Conservation (phyloP, 2,797 vertebrate genomes). For the Emydoidea blandingii region DNA sequence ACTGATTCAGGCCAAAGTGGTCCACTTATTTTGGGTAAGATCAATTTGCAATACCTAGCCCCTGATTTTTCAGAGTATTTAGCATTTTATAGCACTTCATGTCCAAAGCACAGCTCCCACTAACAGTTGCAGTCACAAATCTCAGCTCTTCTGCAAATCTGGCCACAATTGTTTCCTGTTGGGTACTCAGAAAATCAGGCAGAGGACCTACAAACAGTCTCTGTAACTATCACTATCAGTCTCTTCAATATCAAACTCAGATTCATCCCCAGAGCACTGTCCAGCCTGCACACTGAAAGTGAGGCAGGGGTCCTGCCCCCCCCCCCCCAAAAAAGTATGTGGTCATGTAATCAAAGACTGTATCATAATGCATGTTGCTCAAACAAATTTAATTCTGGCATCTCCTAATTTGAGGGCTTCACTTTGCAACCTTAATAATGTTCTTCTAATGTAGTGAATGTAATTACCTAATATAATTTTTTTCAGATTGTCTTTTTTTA, state of each 20-base stretch:
- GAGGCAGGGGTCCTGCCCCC: background rate
- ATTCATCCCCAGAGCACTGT: background rate
- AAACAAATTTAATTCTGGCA: too few relatives aligned
- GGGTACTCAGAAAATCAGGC: background rate
- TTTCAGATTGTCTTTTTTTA: background rate
- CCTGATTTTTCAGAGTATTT: background rate
- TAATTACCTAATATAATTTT: background rate
- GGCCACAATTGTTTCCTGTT: fast-evolving
- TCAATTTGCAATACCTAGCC: fast-evolving
- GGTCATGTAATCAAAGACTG: background rate
- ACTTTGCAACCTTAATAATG: background rate
- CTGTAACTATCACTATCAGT: too few relatives aligned
- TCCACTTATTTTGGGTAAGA: constrained; percentile 44
- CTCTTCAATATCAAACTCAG: background rate
- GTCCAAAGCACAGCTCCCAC: fast-evolving
- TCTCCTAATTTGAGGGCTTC: background rate
- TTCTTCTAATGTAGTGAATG: background rate
- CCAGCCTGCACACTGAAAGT: background rate
- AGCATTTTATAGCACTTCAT: fast-evolving
- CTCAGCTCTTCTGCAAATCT: background rate
- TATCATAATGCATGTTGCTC: too few relatives aligned
- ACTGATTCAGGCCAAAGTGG: constrained; percentile 10
- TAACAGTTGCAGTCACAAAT: background rate
- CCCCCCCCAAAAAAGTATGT: background rate
- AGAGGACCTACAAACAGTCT: background rate